Evolutionary conservation across 2,113 vertebrate species (phyloP), one percentile per base, ranked within the genome.

Genomic region (Calyptomena viridis): DNA sequence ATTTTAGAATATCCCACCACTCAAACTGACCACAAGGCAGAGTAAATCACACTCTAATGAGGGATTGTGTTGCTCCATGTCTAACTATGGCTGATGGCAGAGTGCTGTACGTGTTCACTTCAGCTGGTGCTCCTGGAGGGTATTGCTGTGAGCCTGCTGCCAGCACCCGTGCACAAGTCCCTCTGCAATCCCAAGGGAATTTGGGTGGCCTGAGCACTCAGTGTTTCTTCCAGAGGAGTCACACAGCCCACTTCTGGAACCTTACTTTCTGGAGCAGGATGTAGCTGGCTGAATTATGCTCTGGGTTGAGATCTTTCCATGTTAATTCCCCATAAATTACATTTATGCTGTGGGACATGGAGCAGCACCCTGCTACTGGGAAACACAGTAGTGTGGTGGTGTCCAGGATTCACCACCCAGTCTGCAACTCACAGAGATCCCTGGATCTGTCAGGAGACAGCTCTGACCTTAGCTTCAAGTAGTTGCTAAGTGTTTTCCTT

Each of bases 311-410:
- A 59, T 62, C 64, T 37, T 59, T 25, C 33, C 33, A 8, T 0
- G 0, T 44, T 72, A 40, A 60, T 60, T 37, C 16, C 35, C 18
- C 59, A 18, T 62, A 37, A 62, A 17, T 16, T 16, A 33, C 1
- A 1, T 53, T 53, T 60, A 13, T n/a, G 50, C 49, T 2, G 0
- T 1, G 23, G 31, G n/a, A 20, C 21, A 6, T 0, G 1, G 63
- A 76, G 64, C 7, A 67, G 60, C 42, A 52, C 24, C 0, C 3
- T 17, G 33, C 27, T 28, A 0, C 35, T 49, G 63, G 33, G 31
- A 67, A 50, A 16, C 33, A 19, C 1, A 0, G 4, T 27, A n/a
- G 24, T 62, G 21, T 17, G 40, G 14, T 24, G 27, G 22, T 40
- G 22, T 16, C 14, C 12, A 33, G 40, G 33, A 24, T 23, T n/a